Conservation (phyloP, 2,797 vertebrate species). For the Onychomys arenicola region DNA sequence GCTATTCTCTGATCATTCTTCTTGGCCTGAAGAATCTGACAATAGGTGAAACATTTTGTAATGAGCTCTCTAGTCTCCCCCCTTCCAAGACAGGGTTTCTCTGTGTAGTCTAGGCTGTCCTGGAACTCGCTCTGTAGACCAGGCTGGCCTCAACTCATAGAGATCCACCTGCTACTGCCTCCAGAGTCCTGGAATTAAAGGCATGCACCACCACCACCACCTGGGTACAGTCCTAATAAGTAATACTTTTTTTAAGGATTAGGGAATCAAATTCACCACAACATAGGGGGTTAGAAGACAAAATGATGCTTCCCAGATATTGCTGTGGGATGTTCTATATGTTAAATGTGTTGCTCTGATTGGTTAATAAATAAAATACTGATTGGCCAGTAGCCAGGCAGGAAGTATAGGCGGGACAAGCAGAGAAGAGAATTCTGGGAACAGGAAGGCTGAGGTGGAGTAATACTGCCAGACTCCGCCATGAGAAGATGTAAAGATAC, state of each 20-base stretch:
- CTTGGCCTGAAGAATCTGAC: conserved; percentile 75
- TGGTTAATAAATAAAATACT: too few relatives aligned
- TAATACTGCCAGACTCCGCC: too few relatives aligned
- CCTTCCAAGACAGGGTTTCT: background rate
- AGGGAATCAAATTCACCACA: conserved; percentile 71
- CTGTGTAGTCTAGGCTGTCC: background rate
- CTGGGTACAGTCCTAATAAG: conserved; percentile 51
- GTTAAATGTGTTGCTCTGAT: too few relatives aligned
- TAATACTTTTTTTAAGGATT: conserved; percentile 32
- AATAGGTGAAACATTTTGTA: conserved; percentile 76
- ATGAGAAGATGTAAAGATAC: too few relatives aligned
- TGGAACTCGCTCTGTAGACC: background rate
- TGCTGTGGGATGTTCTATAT: too few relatives aligned
- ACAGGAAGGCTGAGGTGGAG: too few relatives aligned
- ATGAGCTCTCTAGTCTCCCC: conserved; percentile 31
- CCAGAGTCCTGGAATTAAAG: background rate
- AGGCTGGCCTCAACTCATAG: background rate
- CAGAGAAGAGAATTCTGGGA: too few relatives aligned
- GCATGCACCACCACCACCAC: background rate
- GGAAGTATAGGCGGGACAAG: too few relatives aligned
- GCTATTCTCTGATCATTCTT: conserved; percentile 74
- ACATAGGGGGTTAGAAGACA: conserved; percentile 54
- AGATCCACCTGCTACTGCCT: background rate
- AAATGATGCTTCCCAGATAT: conserved; percentile 70
- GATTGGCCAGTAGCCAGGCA: too few relatives aligned